Base-by-base conservation (phyloP, 2,888 invertebrate species). In the Tinea semifulvella region DNA sequence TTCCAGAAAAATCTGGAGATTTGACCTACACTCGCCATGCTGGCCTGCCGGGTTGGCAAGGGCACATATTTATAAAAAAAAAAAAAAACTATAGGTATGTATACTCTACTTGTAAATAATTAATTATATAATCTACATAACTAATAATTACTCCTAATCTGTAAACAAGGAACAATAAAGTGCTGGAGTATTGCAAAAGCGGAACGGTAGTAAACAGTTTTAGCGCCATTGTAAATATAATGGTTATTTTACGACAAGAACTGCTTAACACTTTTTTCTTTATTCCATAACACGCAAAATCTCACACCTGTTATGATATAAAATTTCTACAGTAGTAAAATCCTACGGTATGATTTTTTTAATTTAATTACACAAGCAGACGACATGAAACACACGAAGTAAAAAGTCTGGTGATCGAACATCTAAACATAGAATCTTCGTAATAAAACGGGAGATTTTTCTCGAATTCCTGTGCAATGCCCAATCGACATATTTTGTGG, bases 161-260 rank as follows among this genome's bases (percentile, higher is more conserved):
- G 31, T 31, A 31, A 11, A 11, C 18, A 18, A 14, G 25, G 14
- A 38, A n/a, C 19, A 11, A 19, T 38, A 38, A 38, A 38, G 14
- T 16, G 38, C 7, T 38, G 19, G 18, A 38, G 38, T 40, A 40
- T 40, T 14, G 22, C 20, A 40, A 22, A 40, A 13, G 13, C 40
- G 22, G 16, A 38, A 38, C 22, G 40, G 3, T 22, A 40, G 19
- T 40, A 40, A 40, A 20, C 8, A 10, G 22, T 40, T 40, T 17
- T 40, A 40, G 11, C 40, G 40, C 13, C 18, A 18, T 40, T 13
- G 19, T 40, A 40, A 40, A 40, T 40, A 40, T 40, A 22, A 40
- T 40, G 22, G 22, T 13, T 20, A 36, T 20, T 40, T 40, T 40
- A 40, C 40, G 40, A 22, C 10, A 3, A 13, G 14, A 4, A 39